A percentile compares a stretch with the other conserved stretches of the same genome.
Evolutionary conservation across 2,888 invertebrate species (phyloP).

Genomic region (Drosophila greeni): DNA sequence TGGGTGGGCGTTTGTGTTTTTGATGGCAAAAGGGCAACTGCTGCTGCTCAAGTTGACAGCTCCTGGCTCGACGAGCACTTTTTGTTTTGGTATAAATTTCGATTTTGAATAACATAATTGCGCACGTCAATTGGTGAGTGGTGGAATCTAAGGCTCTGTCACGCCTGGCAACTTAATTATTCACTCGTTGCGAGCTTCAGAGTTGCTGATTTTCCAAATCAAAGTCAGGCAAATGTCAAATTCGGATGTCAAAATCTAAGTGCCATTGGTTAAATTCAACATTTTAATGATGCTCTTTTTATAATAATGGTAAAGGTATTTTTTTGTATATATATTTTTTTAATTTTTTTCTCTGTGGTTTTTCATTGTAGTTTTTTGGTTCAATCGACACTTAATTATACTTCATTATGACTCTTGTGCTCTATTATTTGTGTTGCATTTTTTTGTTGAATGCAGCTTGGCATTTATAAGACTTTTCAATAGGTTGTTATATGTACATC

Average conservation of each 20-base stretch:
- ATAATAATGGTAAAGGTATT: constrained; percentile 32
- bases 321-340: too few relatives aligned
- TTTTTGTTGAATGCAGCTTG: constrained; percentile 12
- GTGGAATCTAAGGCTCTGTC: constrained; percentile 40
- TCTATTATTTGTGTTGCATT: constrained; percentile 21
- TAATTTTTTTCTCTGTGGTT: constrained; percentile 7
- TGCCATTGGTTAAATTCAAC: constrained; percentile 34
- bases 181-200: constrained; percentile 28
- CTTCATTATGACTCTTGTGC: constrained; percentile 51
- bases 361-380: constrained; percentile 25
- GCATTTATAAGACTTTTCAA: constrained; percentile 21
- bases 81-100: constrained; percentile 21
- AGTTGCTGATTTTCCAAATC: constrained; percentile 42
- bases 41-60: constrained; percentile 45
- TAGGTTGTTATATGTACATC: neutral
- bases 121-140: constrained; percentile 57
- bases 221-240: constrained; percentile 52
- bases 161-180: constrained; percentile 63
- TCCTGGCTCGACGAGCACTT: constrained; percentile 28
- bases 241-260: constrained; percentile 48
- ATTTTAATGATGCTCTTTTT: constrained; percentile 33
- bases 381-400: constrained; percentile 52
- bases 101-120: constrained; percentile 63
- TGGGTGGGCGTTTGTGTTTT: constrained; percentile 45
- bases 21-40: constrained; percentile 61